phyloP scores from a whole-genome alignment of 2,113 vertebrate genomes.

The Otocyon megalotis region DNA sequence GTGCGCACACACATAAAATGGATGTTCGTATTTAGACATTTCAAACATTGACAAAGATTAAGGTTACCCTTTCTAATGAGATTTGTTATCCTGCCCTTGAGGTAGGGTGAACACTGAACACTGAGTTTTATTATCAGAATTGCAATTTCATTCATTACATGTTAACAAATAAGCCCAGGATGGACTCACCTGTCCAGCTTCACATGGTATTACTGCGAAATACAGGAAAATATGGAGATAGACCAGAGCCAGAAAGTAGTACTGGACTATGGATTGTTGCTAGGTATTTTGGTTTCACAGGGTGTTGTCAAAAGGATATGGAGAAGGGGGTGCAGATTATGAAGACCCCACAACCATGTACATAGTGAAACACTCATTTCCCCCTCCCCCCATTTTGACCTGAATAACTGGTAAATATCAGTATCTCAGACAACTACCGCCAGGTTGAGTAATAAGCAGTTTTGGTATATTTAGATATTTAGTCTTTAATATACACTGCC shows the following conservation, averaged over 20 bases:
- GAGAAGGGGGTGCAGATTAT: conserved; percentile 1
- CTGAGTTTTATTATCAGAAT: background rate
- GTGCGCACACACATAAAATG: conserved; percentile 67
- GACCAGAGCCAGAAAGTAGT: background rate
- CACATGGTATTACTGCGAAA: background rate
- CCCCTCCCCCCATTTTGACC: background rate
- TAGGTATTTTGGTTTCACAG: background rate
- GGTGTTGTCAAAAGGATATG: background rate
- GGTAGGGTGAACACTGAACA: background rate
- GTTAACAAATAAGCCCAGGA: background rate
- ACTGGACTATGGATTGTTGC: background rate
- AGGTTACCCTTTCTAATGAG: background rate
- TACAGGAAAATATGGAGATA: background rate
- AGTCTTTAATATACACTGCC: background rate
- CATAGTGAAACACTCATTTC: background rate
- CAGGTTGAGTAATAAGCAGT: background rate
- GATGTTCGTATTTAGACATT: background rate
- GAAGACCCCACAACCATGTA: background rate
- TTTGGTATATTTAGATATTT: background rate
- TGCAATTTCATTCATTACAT: background rate
- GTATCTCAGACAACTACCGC: background rate
- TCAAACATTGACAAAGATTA: background rate
- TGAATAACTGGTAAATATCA: background rate
- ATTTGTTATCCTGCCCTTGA: background rate
- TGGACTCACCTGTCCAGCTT: background rate